These are phyloP conservation scores for Elgonia sp. DNA, from an alignment of 2,888 invertebrate genomes.

Conservation along the genomic window DNA sequence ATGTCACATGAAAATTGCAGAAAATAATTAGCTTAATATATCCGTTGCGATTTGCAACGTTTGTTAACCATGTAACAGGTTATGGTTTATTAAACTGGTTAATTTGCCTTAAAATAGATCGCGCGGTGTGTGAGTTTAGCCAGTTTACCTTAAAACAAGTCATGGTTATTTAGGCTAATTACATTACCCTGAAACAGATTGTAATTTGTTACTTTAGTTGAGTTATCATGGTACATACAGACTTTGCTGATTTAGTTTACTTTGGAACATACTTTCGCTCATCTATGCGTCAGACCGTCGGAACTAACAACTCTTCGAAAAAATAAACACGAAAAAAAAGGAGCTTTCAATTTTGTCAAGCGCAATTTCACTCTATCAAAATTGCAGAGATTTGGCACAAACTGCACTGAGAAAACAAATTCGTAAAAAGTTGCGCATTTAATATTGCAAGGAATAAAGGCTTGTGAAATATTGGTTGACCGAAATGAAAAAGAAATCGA, in stretches of 20 bases:
- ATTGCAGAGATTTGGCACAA: too few relatives aligned
- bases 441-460: too few relatives aligned
- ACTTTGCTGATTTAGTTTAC: slow-evolving; percentile 53
- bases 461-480: too few relatives aligned
- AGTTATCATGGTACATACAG: slow-evolving; percentile 34
- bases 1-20: background rate
- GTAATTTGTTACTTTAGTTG: slow-evolving; percentile 61
- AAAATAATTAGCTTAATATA: slow-evolving; percentile 16
- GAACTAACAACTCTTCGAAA: too few relatives aligned
- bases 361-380: too few relatives aligned
- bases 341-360: too few relatives aligned
- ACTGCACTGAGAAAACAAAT: too few relatives aligned
- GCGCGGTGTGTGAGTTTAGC: slow-evolving; percentile 46
- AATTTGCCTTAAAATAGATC: slow-evolving; percentile 60
- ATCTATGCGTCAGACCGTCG: slow-evolving; percentile 17
- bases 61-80: slow-evolving; percentile 38
- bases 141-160: slow-evolving; percentile 64
- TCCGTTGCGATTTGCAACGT: slow-evolving; percentile 12
- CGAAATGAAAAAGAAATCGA: too few relatives aligned
- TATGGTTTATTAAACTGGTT: slow-evolving; percentile 59
- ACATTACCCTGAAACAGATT: slow-evolving; percentile 58
- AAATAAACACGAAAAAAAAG: too few relatives aligned
- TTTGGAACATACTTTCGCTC: slow-evolving; percentile 41
- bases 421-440: too few relatives aligned
- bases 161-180: slow-evolving; percentile 66